Base-by-base conservation (phyloP, 1,140 invertebrate species). In the Pseudomyrmex sp. region DNA sequence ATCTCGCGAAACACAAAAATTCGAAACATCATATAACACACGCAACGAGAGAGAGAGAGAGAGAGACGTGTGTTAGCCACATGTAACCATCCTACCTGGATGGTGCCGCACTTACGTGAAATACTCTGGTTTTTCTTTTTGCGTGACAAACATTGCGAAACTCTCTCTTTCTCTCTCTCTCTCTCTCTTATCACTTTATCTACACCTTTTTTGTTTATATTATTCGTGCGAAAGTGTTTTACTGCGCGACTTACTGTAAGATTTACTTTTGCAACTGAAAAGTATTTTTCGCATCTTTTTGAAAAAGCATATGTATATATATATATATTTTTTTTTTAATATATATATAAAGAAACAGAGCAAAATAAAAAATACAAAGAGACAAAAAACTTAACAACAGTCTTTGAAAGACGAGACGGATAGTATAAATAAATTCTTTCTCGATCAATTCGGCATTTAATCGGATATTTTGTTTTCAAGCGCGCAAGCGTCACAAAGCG, bases 1-100 rank as follows among this genome's bases (percentile, higher is more conserved):
- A 90, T 91, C 20, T 75, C 44, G 86, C 76, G 72, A 86, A 50
- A 35, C 35, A 35, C 35, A 35, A 74, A 77, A 7, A 61, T 52
- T 70, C 54, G 23, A 58, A 50, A 74, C 35, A 52, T 20, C 50
- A 82, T 26, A 26, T 74, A 48, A 63, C 50, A 70, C 59, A 85
- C 72, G 59, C 59, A 73, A 80, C 66, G 76, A 72, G 66, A 80
- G 54, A 80, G 26, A 54, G 76, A 72, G 66, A 80, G 54, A 80
- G 26, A 54, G 18, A 18, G 26, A 54, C 46, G n/a, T 58, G n/a
- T 58, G 48, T 54, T 66, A 69, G 44, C 44, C 44, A 79, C 65
- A 79, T 23, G 76, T 35, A 35, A 35, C 35, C 66, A 80, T 26
- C 26, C 26, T 26, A 26, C 35, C 54, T 61, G 44, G 26, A 26